Evolutionary conservation across 2,113 vertebrate species (phyloP).

Genomic region (Platycercus adscitus): DNA sequence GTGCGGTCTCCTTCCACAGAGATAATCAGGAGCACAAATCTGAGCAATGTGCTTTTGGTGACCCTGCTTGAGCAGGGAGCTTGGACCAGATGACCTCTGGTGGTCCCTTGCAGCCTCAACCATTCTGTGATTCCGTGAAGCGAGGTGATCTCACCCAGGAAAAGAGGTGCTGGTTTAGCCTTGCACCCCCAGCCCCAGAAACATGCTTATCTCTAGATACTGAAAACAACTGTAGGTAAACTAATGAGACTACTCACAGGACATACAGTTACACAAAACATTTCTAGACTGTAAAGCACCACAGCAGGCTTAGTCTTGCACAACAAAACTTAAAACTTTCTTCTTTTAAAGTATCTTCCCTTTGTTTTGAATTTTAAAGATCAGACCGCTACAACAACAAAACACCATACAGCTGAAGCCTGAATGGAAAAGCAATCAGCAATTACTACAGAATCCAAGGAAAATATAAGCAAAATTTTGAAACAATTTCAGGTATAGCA

Average conservation of each 20-base stretch:
- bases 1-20: neutral
- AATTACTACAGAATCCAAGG: neutral
- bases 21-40: neutral
- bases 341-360: neutral
- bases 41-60: neutral
- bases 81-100: neutral
- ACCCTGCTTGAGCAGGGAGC: neutral
- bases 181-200: neutral
- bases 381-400: neutral
- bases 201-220: neutral
- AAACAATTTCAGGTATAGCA: neutral
- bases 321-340: neutral
- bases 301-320: neutral
- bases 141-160: neutral
- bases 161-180: neutral
- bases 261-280: neutral
- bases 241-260: neutral
- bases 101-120: neutral
- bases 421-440: neutral
- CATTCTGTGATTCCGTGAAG: neutral
- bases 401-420: neutral
- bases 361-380: conserved; percentile 4
- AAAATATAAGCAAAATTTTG: neutral
- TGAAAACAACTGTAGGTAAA: neutral
- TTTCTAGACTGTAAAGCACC: conserved; percentile 1